Percentiles rank a stretch among this genome's conserved stretches.
phyloP scores from a whole-genome alignment of 1,140 invertebrate genomes.

The Lasaia peninsularis region DNA sequence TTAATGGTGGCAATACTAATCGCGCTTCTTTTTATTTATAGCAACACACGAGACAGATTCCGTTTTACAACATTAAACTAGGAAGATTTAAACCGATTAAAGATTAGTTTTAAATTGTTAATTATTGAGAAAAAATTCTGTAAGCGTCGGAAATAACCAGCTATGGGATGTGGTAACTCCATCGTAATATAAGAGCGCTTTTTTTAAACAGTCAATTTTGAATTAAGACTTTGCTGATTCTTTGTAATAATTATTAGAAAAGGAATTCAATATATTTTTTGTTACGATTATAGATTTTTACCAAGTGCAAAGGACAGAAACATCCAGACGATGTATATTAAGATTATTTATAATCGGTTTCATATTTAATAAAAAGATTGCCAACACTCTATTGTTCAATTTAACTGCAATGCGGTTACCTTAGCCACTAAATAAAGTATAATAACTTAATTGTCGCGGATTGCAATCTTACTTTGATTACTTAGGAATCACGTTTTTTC shows the following conservation, averaged over 20 bases:
- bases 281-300: no score
- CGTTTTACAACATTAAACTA: background rate
- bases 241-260: no score
- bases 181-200: no score
- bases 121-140: no score
- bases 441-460: conserved; percentile 21
- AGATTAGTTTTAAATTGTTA: background rate
- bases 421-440: conserved; percentile 18
- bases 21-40: conserved; percentile 56
- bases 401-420: conserved; percentile 11
- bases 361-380: background rate
- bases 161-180: no score
- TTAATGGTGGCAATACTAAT: conserved; percentile 58
- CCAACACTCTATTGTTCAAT: background rate
- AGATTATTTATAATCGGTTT: no score
- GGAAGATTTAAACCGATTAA: background rate
- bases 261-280: no score
- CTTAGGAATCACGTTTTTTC: conserved; percentile 16
- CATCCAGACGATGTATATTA: no score
- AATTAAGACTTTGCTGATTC: no score
- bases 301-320: no score
- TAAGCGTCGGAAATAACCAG: no score
- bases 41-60: conserved; percentile 39
- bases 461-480: conserved; percentile 21
- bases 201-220: no score